phyloP scores from a whole-genome alignment of 2,113 vertebrate genomes.

The Hystrix brachyura region DNA sequence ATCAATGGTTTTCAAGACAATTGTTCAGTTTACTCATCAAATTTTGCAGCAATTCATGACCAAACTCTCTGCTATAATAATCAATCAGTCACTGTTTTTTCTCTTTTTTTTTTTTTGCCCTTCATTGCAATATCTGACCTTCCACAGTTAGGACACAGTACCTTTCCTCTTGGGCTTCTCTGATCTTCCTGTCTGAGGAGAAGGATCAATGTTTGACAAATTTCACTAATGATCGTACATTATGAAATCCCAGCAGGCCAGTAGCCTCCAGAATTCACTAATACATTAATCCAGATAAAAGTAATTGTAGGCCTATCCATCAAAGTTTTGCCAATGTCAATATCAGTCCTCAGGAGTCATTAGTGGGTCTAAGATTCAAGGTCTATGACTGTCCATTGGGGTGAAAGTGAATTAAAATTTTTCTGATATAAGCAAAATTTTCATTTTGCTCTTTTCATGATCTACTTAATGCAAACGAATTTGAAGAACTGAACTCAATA shows the following conservation, averaged over 20 bases:
- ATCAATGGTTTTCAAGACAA: neutral
- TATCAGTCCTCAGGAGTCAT: neutral
- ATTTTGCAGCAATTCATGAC: neutral
- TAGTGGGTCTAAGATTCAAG: neutral
- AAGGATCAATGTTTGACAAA: neutral
- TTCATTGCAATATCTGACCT: neutral
- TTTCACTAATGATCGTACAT: neutral
- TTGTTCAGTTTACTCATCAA: neutral
- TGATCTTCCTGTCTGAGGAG: neutral
- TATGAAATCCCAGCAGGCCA: neutral
- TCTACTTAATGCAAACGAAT: neutral
- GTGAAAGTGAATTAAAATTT: neutral
- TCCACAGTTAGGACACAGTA: neutral
- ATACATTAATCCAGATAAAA: constrained; percentile 10
- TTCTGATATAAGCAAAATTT: neutral
- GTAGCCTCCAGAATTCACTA: neutral
- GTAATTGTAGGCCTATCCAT: neutral
- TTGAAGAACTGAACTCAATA: neutral
- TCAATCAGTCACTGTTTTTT: neutral
- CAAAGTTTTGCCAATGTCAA: neutral
- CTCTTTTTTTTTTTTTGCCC: neutral
- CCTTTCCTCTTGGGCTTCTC: neutral
- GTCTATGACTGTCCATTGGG: neutral
- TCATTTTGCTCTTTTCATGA: neutral
- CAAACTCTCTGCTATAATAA: neutral